A percentile compares a stretch with the other conserved stretches of the same genome.
Conservation (phyloP, 2,797 vertebrate genomes). For the Agapornis canus region DNA sequence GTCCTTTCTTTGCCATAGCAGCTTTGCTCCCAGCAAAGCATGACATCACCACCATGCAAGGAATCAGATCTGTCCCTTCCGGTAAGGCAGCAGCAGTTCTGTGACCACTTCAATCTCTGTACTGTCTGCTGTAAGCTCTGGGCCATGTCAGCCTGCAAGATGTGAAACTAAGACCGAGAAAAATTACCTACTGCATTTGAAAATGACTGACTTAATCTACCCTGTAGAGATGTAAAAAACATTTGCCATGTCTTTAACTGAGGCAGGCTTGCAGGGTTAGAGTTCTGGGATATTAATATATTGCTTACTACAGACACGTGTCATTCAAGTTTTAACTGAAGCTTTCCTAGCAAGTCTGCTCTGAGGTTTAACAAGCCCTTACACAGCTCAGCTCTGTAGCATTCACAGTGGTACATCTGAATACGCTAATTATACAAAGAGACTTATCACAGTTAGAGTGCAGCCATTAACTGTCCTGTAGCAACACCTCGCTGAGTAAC, state of each 20-base stretch:
- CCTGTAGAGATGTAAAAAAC: background rate
- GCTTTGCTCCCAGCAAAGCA: background rate
- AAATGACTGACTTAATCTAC: background rate
- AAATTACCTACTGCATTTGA: background rate
- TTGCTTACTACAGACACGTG: background rate
- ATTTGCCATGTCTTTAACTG: background rate
- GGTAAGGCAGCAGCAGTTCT: accelerated
- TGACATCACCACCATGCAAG: accelerated
- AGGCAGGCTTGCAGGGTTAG: background rate
- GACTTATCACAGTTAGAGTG: background rate
- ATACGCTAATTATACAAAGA: background rate
- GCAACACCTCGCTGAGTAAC: background rate
- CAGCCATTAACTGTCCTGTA: background rate
- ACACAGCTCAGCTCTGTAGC: background rate
- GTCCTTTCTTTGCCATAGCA: background rate
- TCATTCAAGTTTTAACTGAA: background rate
- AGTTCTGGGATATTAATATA: background rate
- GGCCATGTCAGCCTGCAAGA: background rate
- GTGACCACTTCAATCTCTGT: accelerated
- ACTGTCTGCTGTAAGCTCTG: background rate
- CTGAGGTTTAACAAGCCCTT: background rate
- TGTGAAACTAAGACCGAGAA: background rate
- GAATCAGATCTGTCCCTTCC: background rate
- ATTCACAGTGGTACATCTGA: background rate
- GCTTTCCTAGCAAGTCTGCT: background rate